Conservation (phyloP, 1,140 invertebrate species). For the Cepaea nemoralis region DNA sequence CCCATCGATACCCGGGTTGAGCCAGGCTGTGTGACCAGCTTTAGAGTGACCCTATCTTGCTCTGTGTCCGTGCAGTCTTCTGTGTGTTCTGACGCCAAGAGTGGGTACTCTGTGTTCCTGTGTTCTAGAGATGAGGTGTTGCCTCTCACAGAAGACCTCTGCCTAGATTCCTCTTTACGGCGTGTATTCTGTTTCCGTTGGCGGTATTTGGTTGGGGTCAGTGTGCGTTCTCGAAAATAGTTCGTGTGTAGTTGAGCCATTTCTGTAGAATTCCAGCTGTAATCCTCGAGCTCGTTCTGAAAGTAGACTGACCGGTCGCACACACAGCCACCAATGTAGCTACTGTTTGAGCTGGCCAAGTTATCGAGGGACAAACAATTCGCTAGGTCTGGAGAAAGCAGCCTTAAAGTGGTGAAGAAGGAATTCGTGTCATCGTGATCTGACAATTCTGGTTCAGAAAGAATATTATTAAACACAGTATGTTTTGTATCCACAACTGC, state of each 20-base stretch:
- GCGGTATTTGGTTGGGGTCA: constrained; percentile 27
- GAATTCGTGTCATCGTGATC: too few species aligned
- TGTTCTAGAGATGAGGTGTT: neutral
- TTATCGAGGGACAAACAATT: neutral
- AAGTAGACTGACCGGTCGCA: too few species aligned
- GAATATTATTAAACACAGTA: too few species aligned
- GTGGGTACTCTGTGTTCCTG: neutral
- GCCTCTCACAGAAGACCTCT: neutral
- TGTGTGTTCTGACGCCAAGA: neutral
- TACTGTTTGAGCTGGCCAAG: neutral
- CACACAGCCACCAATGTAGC: neutral
- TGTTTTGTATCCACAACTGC: too few species aligned
- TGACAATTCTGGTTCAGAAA: too few species aligned
- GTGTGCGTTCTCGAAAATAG: constrained; percentile 9
- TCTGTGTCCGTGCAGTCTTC: neutral
- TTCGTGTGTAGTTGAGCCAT: neutral
- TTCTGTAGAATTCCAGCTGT: neutral
- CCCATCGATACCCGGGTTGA: neutral
- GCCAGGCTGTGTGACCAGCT: neutral
- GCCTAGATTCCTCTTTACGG: neutral
- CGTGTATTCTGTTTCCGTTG: neutral
- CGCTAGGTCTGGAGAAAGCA: neutral
- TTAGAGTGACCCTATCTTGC: neutral
- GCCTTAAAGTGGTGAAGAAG: neutral
- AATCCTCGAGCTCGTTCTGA: too few species aligned